A percentile compares a stretch with the other conserved stretches of the same genome.
These are phyloP conservation scores for Diaprepes abbreviatus DNA, from an alignment of 2,888 invertebrate species.

Conservation along the genomic window DNA sequence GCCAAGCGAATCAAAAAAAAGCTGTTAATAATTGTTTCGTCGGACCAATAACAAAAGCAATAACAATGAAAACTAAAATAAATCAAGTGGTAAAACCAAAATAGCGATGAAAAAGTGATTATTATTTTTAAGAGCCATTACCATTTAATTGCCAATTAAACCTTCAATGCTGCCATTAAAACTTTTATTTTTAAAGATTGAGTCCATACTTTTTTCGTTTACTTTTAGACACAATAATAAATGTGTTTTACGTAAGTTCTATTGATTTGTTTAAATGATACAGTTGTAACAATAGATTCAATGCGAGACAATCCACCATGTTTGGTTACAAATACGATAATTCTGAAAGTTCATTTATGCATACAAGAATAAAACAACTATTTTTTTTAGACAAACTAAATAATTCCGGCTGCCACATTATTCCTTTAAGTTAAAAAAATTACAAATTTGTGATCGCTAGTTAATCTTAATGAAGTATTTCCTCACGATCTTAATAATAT, in stretches of 20 bases:
- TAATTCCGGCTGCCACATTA: no score
- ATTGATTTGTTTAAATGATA: not conserved
- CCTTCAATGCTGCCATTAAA: conserved; percentile 3
- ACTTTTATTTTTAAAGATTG: not conserved
- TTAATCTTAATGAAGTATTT: no score
- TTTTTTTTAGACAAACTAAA: no score
- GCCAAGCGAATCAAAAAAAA: no score
- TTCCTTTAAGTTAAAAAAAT: no score
- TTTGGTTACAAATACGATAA: no score
- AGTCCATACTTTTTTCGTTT: not conserved
- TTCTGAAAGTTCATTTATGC: no score
- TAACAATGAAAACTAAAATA: conserved; percentile 6
- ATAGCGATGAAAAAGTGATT: conserved; percentile 27
- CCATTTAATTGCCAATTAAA: conserved; percentile 8
- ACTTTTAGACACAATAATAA: conserved; percentile 9
- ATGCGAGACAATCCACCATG: no score
- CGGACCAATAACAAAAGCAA: not conserved
- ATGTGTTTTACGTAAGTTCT: not conserved
- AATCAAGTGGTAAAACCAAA: conserved; percentile 12
- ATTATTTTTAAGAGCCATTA: conserved; percentile 25
- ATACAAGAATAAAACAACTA: no score
- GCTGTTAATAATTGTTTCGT: no score
- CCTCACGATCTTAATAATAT: no score
- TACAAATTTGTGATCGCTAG: no score
- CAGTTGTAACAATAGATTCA: not conserved